phyloP scores from a whole-genome alignment of 2,113 vertebrate species.

The Phaetusa simplex region DNA sequence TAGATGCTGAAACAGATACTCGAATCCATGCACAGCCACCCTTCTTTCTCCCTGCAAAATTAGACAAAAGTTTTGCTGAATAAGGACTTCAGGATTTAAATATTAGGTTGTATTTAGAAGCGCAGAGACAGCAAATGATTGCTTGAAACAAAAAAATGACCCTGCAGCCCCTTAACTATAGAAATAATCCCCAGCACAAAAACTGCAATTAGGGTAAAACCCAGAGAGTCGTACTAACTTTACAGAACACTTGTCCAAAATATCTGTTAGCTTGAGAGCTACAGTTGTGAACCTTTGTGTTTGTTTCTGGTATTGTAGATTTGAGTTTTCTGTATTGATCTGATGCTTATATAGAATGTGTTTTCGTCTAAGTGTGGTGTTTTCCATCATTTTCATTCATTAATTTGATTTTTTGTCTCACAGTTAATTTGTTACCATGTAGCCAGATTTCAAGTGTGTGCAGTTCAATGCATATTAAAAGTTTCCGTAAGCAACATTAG shows the following conservation, averaged over 20 bases:
- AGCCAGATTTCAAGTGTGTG: background rate
- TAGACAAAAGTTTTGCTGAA: background rate
- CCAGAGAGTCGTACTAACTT: background rate
- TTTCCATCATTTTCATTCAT: background rate
- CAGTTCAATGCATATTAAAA: background rate
- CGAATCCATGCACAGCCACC: background rate
- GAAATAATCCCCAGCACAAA: background rate
- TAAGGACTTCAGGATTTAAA: background rate
- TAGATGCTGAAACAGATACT: background rate
- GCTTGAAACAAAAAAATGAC: background rate
- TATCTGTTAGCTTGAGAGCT: background rate
- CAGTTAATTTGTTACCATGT: background rate
- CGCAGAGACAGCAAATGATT: background rate
- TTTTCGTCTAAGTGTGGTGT: background rate
- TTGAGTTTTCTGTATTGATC: background rate
- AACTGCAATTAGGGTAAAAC: background rate
- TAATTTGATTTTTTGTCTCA: background rate
- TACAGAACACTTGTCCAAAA: background rate
- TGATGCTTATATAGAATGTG: background rate
- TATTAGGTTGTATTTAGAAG: background rate
- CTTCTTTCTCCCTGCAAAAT: background rate
- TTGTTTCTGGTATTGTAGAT: background rate
- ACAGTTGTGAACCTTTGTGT: background rate
- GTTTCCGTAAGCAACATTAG: accelerated
- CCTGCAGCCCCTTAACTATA: background rate